These are phyloP conservation scores for Ia io DNA, from an alignment of 2,113 vertebrate species.

Conservation along the genomic window DNA sequence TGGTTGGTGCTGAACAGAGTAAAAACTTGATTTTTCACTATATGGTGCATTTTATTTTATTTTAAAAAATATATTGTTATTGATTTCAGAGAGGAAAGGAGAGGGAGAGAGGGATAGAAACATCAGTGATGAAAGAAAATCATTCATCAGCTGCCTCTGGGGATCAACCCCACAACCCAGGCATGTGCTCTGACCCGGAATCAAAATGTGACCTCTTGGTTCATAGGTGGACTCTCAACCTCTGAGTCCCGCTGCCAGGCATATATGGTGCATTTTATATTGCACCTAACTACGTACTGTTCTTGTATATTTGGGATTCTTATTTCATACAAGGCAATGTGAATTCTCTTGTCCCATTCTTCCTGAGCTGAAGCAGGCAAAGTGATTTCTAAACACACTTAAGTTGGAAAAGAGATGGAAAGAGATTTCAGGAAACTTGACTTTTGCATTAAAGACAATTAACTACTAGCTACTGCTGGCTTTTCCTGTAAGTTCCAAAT, in stretches of 20 bases:
- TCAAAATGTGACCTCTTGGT: too few relatives aligned
- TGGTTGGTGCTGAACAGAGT: neutral
- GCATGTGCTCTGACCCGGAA: too few relatives aligned
- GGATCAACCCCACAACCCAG: too few relatives aligned
- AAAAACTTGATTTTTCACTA: neutral
- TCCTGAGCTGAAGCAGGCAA: neutral
- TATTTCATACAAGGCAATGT: neutral
- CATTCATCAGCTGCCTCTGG: too few relatives aligned
- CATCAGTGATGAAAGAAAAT: too few relatives aligned
- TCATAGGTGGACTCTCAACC: too few relatives aligned
- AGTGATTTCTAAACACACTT: neutral
- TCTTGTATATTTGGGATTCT: neutral
- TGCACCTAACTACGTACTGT: neutral
- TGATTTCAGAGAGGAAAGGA: too few relatives aligned
- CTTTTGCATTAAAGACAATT: neutral
- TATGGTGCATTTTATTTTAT: neutral
- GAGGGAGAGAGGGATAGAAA: too few relatives aligned
- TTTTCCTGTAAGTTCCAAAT: neutral
- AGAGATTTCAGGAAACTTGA: slow-evolving; percentile 27
- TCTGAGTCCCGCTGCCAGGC: too few relatives aligned
- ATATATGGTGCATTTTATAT: neutral
- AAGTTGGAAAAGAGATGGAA: neutral
- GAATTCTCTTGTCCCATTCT: neutral
- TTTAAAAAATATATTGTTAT: too few relatives aligned
- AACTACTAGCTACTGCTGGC: neutral